phyloP scores from a whole-genome alignment of 2,888 invertebrate species.

The Pyrochroa serraticornis region DNA sequence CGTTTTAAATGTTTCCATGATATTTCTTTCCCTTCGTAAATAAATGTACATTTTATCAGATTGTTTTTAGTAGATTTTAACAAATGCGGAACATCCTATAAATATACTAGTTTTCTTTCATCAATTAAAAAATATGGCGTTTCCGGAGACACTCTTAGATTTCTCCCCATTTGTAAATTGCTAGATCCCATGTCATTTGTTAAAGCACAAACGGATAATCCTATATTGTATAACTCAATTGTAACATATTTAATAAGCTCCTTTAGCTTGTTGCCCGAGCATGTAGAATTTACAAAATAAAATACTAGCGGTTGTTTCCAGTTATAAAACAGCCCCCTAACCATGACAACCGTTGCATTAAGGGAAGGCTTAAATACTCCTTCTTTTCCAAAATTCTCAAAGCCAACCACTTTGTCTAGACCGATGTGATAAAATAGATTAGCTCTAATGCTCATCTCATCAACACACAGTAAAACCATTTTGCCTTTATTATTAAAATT shows the following conservation, averaged over 20 bases:
- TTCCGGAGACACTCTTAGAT: constrained; percentile 23
- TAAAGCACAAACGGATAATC: constrained; percentile 24
- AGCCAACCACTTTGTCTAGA: constrained; percentile 28
- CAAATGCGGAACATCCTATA: constrained; percentile 36
- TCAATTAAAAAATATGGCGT: constrained; percentile 30
- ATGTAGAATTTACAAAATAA: constrained; percentile 17
- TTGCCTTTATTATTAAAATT: too few species aligned
- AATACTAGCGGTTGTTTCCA: constrained; percentile 34
- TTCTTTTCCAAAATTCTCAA: constrained; percentile 13
- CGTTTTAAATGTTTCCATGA: constrained; percentile 28
- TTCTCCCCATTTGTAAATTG: constrained; percentile 21
- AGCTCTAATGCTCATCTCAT: constrained; percentile 31
- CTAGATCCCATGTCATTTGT: constrained; percentile 30
- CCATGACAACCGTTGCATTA: constrained; percentile 26
- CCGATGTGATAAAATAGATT: constrained; percentile 27
- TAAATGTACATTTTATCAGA: constrained; percentile 27
- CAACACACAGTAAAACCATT: constrained; percentile 25
- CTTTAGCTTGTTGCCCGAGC: constrained; percentile 9
- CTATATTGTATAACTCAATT: constrained; percentile 14
- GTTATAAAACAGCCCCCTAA: constrained; percentile 25
- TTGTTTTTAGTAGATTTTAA: constrained; percentile 35
- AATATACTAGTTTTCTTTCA: constrained; percentile 29
- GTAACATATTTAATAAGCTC: constrained; percentile 7
- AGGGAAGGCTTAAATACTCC: constrained; percentile 23
- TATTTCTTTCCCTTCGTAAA: constrained; percentile 20